A percentile compares a stretch with the other conserved stretches of the same genome.
Evolutionary conservation across 2,113 vertebrate species (phyloP).

Genomic region (Semnopithecus entellus): DNA sequence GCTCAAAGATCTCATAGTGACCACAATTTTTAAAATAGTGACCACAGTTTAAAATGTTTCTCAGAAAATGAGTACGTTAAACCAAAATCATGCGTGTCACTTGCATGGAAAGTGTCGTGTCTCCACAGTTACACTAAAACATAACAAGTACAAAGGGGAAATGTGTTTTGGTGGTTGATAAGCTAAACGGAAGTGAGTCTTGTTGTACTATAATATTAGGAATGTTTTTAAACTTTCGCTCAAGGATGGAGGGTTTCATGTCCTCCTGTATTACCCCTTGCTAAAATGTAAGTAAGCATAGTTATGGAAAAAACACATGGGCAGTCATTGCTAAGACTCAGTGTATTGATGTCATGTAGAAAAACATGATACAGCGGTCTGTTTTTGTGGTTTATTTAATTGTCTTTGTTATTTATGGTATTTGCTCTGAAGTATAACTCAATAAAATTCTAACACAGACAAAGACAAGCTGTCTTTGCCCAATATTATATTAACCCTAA

Average conservation of each 20-base stretch:
- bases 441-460: constrained; percentile 1
- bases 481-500: background rate
- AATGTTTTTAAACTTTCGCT: constrained; percentile 73
- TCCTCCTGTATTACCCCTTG: constrained; percentile 30
- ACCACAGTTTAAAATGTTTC: constrained; percentile 20
- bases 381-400: constrained; percentile 23
- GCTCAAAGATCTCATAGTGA: background rate
- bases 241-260: constrained; percentile 55
- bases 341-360: background rate
- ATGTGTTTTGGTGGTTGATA: constrained; percentile 81
- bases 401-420: constrained; percentile 22
- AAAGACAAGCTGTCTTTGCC: constrained; percentile 23
- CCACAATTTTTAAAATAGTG: constrained; percentile 1
- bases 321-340: background rate
- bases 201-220: constrained; percentile 75
- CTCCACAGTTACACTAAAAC: constrained; percentile 81
- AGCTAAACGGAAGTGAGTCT: constrained; percentile 82
- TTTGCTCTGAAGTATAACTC: constrained; percentile 37
- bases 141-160: constrained; percentile 74
- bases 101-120: constrained; percentile 57
- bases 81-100: background rate
- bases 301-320: background rate
- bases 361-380: background rate
- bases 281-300: background rate
- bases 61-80: constrained; percentile 63